phyloP scores from a whole-genome alignment of 2,797 vertebrate genomes.

The Anniella stebbinsi region DNA sequence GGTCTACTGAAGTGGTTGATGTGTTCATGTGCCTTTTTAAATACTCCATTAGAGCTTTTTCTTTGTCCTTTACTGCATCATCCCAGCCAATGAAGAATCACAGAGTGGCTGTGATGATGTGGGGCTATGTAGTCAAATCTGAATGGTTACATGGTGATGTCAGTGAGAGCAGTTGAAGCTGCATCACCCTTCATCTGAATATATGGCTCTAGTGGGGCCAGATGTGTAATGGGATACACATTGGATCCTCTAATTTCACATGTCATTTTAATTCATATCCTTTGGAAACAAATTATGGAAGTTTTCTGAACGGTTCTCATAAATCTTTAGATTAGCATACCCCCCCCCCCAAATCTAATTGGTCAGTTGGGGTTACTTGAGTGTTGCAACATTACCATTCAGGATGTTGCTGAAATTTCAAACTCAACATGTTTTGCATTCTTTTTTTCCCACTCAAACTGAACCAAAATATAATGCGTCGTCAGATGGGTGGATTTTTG shows the following conservation, averaged over 20 bases:
- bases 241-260: too few relatives aligned
- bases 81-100: background rate
- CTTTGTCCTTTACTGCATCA: background rate
- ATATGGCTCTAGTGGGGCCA: too few relatives aligned
- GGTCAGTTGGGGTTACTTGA: background rate
- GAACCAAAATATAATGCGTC: background rate
- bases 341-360: background rate
- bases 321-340: background rate
- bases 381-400: background rate
- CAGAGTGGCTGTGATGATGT: background rate
- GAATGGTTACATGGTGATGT: too few relatives aligned
- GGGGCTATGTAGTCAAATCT: too few relatives aligned
- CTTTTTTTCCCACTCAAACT: background rate
- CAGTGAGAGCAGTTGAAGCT: too few relatives aligned
- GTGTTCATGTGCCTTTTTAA: conserved; percentile 47
- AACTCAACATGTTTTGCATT: background rate
- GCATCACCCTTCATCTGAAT: too few relatives aligned
- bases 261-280: background rate
- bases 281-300: background rate
- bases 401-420: background rate
- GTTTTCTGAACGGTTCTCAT: background rate
- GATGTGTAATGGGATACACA: background rate
- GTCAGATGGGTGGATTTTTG: too few relatives aligned
- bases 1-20: conserved; percentile 65
- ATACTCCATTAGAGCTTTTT: background rate